Evolutionary conservation across 2,113 vertebrate species (phyloP), one percentile per base, ranked within the genome.

Genomic region (Aphelocoma coerulescens): DNA sequence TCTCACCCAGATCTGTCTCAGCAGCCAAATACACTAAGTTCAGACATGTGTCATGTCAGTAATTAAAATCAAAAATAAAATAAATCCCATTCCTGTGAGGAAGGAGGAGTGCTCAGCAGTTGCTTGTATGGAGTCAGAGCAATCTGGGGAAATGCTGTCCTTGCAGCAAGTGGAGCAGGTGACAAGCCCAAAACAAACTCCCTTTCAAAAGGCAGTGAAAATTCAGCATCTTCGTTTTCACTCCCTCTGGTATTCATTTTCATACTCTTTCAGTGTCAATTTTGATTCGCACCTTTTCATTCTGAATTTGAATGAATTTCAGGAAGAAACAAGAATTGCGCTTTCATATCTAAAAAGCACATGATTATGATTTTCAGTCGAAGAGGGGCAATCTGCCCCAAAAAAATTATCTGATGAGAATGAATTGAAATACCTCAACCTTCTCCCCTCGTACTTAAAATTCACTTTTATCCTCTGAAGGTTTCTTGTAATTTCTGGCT

Each of bases 241-340:
- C 66, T 92, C 43, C 75, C 43, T 32, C 48, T 68, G 69, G 24
- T 78, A 82, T 69, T 74, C 88, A 43, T 90, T 94, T 85, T 77
- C 51, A 30, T 90, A 49, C 7, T 3, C 75, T 62, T 83, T 77
- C 75, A 57, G 35, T 2, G 4, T 37, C 3, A 0, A 63, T 83
- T 94, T 93, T 86, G 37, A 69, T 66, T 96, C 79, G 67, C 89
- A 85, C 80, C 30, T 95, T 93, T 92, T 89, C 72, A 48, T 83
- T 81, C 59, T 95, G 91, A 95, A 91, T 94, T 93, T 91, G 83
- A 95, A 90, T 80, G 67, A 48, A 89, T 58, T 95, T 95, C 16
- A 27, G 33, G 59, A 46, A 44, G 74, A 92, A 71, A 35, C n/a
- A 63, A 71, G 54, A 84, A 91, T 71, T 51, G 32, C 1, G 3